Base-by-base conservation (phyloP, 2,888 invertebrate species). In the Rotaria macrura region DNA sequence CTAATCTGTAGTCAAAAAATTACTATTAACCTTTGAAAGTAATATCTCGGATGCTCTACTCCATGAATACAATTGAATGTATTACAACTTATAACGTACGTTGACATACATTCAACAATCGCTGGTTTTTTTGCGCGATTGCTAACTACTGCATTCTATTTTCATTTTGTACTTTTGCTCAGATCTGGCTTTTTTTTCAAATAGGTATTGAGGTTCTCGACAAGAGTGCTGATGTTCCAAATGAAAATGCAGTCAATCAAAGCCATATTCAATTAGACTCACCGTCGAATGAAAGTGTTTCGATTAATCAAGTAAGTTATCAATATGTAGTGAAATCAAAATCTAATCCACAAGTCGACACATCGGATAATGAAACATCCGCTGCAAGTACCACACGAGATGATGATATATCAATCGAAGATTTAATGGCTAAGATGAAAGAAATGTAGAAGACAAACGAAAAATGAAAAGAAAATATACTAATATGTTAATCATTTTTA, bases 141-240 rank as follows among this genome's bases (percentile, higher is more conserved):
- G n/a, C n/a, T n/a, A n/a, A n/a, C n/a, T n/a, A n/a, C n/a, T n/a
- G n/a, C n/a, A n/a, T n/a, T n/a, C n/a, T n/a, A n/a, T n/a, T n/a
- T n/a, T n/a, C n/a, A n/a, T n/a, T n/a, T n/a, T n/a, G n/a, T n/a
- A n/a, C n/a, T n/a, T n/a, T n/a, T n/a, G n/a, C n/a, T n/a, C n/a
- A n/a, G n/a, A n/a, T n/a, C n/a, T n/a, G n/a, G n/a, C n/a, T n/a
- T n/a, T n/a, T n/a, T n/a, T n/a, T n/a, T n/a, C n/a, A n/a, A n/a
- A n/a, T n/a, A 79, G 79, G 79, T 79, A 79, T 79, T 79, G 79
- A 79, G 43, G n/a, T 79, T 40, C 43, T 79, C n/a, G 14, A 12
- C 43, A 17, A 43, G n/a, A 79, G 79, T 43, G 25, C n/a, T n/a
- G 43, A 40, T 4, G 43, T 43, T 9, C 65, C 65, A 65, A 79